Evolutionary conservation across 1,140 invertebrate genomes (phyloP), one percentile per base, ranked within the genome.

Genomic region (Lordiphosa stackelbergi): DNA sequence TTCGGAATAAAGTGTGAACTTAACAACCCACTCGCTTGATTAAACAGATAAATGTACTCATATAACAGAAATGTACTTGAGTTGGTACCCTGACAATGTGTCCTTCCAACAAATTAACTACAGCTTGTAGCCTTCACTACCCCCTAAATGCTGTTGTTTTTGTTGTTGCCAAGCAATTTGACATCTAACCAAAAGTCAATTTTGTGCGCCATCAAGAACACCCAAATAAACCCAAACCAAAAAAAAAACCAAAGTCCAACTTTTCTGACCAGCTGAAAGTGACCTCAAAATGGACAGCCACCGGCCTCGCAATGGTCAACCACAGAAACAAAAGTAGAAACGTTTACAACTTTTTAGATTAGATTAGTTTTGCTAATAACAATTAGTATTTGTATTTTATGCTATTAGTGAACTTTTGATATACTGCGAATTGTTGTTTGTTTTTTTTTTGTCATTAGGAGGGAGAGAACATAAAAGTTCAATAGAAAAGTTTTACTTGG

Each of bases 271-370:
- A 57, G 56, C 57, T 58, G 61, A 70, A 81, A 75, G 54, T 79
- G 75, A 79, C 71, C 66, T 57, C 74, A 81, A 81, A 79, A 73
- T 81, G 59, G 66, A 70, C 71, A 64, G 69, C 40, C 19, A 51
- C 28, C 28, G 28, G 28, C 28, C 28, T 31, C 28, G 28, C 7
- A 12, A 13, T 70, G 69, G 64, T 63, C 61, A 70, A 48, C 74
- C 74, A 69, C 69, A 77, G 37, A 57, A 72, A 77, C 72, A 75
- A 81, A 69, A 85, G 72, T 73, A 85, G 71, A 81, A 81, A 73
- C 83, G 83, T 73, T 85, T 85, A 85, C 81, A 85, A 85, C 81
- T 85, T 85, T 83, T 85, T 85, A 73, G 81, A 85, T 85, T 85
- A 85, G 81, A 85, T 85, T 85, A 85, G 81, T 85, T 85, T 46